Percentiles rank a stretch among this genome's conserved stretches.
Evolutionary conservation across 2,888 invertebrate genomes (phyloP).

Genomic region (Selenia dentaria): DNA sequence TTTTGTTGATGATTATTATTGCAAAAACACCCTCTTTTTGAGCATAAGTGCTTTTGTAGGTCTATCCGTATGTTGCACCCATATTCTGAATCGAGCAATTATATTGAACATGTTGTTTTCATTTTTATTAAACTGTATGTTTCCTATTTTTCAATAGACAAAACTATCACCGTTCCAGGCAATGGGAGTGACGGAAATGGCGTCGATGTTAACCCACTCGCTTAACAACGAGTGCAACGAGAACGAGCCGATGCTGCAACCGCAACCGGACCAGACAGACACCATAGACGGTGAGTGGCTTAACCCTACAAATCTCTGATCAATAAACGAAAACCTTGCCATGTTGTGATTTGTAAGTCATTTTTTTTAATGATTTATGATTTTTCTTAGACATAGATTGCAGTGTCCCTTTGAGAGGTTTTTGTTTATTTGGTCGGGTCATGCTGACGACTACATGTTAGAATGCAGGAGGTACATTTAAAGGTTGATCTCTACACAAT

Average conservation of each 20-base stretch:
- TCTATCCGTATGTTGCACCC: too few relatives aligned
- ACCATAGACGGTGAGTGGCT: constrained; percentile 89
- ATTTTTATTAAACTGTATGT: neutral
- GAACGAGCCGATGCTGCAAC: constrained; percentile 84
- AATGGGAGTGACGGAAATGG: constrained; percentile 86
- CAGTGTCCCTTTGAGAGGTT: too few relatives aligned
- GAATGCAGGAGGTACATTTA: constrained; percentile 1
- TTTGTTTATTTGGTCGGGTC: too few relatives aligned
- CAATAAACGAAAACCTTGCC: neutral
- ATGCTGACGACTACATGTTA: constrained; percentile 26
- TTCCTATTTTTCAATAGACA: constrained; percentile 9
- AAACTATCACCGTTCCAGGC: constrained; percentile 71
- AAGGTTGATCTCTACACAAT: too few relatives aligned
- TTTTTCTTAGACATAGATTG: too few relatives aligned
- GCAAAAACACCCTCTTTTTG: too few relatives aligned
- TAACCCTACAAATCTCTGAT: neutral
- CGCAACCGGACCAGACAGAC: constrained; percentile 89
- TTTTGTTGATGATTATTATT: too few relatives aligned
- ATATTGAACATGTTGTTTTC: too few relatives aligned
- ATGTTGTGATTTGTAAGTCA: too few relatives aligned
- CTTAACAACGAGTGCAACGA: constrained; percentile 86
- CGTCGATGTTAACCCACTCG: constrained; percentile 85
- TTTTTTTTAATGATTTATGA: too few relatives aligned
- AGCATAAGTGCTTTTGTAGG: too few relatives aligned
- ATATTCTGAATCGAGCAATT: too few relatives aligned